phyloP scores from a whole-genome alignment of 2,797 vertebrate genomes.

The Peromyscus aztecus region DNA sequence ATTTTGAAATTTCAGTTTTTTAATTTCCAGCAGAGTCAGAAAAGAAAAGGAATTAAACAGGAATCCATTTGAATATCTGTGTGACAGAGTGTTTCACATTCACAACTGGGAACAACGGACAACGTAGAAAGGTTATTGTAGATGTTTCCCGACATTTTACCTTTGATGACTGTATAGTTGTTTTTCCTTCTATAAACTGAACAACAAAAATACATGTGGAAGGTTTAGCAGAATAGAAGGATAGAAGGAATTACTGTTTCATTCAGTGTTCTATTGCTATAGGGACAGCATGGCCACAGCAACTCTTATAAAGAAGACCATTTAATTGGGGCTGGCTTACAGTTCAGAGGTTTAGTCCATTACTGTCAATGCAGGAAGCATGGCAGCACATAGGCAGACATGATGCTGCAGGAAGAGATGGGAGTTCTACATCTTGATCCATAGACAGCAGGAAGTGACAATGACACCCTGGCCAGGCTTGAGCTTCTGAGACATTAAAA shows the following conservation, averaged over 20 bases:
- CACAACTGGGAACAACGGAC: not conserved
- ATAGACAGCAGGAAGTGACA: not conserved
- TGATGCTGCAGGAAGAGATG: not conserved
- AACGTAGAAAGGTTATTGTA: not conserved
- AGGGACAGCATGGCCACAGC: not conserved
- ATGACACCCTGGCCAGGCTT: not conserved
- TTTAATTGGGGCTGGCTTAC: not conserved
- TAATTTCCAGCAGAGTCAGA: not conserved
- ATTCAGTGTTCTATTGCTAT: not conserved
- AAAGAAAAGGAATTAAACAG: not conserved
- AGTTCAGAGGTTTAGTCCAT: not conserved
- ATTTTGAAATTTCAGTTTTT: slow-evolving; percentile 19
- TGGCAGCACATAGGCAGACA: not conserved
- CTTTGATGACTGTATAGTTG: not conserved
- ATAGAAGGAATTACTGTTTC: not conserved
- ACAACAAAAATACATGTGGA: not conserved
- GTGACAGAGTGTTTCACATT: not conserved
- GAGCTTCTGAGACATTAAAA: not conserved
- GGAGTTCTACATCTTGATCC: not conserved
- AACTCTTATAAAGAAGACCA: not conserved
- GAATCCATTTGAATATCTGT: not conserved
- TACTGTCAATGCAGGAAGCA: not conserved
- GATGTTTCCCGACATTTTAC: not conserved
- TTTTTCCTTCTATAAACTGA: not conserved
- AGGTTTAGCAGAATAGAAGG: not conserved